phyloP scores from a whole-genome alignment of 2,113 vertebrate species.

The Pagrus major region DNA sequence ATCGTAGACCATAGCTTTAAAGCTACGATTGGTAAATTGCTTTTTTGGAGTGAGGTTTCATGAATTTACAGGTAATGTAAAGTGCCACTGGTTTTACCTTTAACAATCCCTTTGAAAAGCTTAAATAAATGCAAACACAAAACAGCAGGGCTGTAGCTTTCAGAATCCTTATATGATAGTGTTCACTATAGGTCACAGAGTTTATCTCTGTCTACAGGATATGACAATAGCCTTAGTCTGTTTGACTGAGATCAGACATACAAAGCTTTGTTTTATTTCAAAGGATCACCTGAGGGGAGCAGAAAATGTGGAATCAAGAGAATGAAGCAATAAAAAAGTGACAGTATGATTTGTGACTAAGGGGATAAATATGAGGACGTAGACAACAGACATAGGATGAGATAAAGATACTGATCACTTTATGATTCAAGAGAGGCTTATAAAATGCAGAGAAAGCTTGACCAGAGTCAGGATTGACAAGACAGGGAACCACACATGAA shows the following conservation, averaged over 20 bases:
- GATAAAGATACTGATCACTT: slow-evolving; percentile 61
- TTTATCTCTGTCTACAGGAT: background rate
- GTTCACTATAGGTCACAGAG: slow-evolving; percentile 8
- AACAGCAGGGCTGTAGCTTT: background rate
- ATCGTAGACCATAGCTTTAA: no score
- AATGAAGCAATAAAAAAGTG: slow-evolving; percentile 59
- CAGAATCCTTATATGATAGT: background rate
- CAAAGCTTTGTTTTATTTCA: slow-evolving; percentile 31
- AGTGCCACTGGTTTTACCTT: background rate
- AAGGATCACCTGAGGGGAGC: slow-evolving; percentile 36
- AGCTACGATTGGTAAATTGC: background rate
- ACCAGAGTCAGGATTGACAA: slow-evolving; percentile 57
- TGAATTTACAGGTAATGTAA: background rate
- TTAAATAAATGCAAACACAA: background rate
- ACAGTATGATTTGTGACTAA: slow-evolving; percentile 59
- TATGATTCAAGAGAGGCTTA: slow-evolving; percentile 53
- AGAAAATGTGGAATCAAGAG: slow-evolving; percentile 33
- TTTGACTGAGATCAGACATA: slow-evolving; percentile 17
- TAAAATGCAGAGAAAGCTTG: slow-evolving; percentile 17
- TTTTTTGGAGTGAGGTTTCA: background rate
- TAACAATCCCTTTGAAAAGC: background rate
- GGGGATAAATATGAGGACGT: slow-evolving; percentile 33
- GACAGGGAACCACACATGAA: slow-evolving; percentile 52
- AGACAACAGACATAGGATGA: slow-evolving; percentile 14
- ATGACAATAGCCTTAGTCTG: slow-evolving; percentile 10